These are phyloP conservation scores for Tiphia femorata DNA, from an alignment of 2,888 invertebrate species.

Conservation along the genomic window DNA sequence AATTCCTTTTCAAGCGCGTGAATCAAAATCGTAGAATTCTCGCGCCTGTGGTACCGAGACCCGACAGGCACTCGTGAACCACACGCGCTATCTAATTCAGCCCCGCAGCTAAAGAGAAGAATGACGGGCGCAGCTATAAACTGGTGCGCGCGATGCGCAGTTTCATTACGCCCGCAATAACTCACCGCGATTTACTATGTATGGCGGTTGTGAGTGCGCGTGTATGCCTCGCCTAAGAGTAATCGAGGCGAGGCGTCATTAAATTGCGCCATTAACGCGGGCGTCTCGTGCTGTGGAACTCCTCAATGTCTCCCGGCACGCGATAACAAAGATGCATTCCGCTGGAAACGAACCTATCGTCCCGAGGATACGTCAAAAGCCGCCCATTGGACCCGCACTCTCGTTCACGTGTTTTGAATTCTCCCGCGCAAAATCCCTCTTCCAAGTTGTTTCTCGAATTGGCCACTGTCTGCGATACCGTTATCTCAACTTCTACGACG, in stretches of 20 bases:
- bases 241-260: not conserved
- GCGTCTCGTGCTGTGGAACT: not conserved
- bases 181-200: constrained; percentile 1
- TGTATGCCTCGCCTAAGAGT: constrained; percentile 4
- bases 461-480: too few relatives aligned
- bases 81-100: not conserved
- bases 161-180: constrained; percentile 3
- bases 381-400: not conserved
- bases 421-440: too few relatives aligned
- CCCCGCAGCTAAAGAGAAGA: not conserved
- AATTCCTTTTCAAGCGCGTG: too few relatives aligned
- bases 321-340: not conserved
- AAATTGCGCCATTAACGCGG: constrained; percentile 2
- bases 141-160: constrained; percentile 1
- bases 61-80: too few relatives aligned
- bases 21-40: too few relatives aligned
- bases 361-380: not conserved
- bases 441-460: too few relatives aligned
- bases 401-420: too few relatives aligned
- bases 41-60: too few relatives aligned
- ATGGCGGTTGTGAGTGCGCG: not conserved
- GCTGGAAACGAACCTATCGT: not conserved
- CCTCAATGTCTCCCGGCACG: not conserved
- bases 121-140: constrained; percentile 1
- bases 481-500: too few relatives aligned